phyloP scores from a whole-genome alignment of 2,888 invertebrate genomes.

The Lasioglossum morio region DNA sequence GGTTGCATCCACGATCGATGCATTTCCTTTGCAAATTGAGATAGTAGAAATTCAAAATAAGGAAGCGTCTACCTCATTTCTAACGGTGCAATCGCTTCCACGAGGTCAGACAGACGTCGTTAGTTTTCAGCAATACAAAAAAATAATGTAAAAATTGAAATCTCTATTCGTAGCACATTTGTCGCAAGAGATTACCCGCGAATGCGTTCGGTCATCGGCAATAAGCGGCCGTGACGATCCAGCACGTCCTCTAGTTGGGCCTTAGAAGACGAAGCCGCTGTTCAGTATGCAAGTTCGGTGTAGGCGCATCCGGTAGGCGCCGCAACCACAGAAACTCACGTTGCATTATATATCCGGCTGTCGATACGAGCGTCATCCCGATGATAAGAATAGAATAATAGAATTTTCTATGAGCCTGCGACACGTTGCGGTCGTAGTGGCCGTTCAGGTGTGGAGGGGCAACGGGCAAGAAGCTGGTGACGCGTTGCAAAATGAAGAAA shows the following conservation, averaged over 20 bases:
- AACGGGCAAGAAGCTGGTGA: constrained; percentile 3
- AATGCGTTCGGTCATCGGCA: constrained; percentile 16
- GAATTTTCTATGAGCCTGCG: constrained; percentile 75
- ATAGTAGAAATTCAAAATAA: background rate
- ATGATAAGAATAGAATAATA: constrained; percentile 80
- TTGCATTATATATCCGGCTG: constrained; percentile 80
- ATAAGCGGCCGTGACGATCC: constrained; percentile 65
- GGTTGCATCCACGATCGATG: background rate
- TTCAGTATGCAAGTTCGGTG: constrained; percentile 82
- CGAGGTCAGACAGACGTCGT: background rate
- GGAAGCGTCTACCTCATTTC: background rate
- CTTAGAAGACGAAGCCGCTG: constrained; percentile 61
- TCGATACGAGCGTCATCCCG: constrained; percentile 73
- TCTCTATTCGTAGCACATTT: background rate
- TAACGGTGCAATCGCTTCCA: too few species aligned
- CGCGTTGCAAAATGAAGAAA: constrained; percentile 63
- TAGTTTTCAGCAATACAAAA: background rate
- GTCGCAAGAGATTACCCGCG: background rate
- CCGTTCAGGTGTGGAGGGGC: background rate
- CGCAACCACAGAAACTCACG: constrained; percentile 79
- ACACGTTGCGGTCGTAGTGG: background rate
- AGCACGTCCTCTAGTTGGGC: constrained; percentile 75
- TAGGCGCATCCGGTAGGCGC: constrained; percentile 80
- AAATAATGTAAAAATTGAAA: background rate
- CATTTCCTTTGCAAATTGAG: background rate